Evolutionary conservation across 2,797 vertebrate genomes (phyloP).

Genomic region (Aeoliscus strigatus): DNA sequence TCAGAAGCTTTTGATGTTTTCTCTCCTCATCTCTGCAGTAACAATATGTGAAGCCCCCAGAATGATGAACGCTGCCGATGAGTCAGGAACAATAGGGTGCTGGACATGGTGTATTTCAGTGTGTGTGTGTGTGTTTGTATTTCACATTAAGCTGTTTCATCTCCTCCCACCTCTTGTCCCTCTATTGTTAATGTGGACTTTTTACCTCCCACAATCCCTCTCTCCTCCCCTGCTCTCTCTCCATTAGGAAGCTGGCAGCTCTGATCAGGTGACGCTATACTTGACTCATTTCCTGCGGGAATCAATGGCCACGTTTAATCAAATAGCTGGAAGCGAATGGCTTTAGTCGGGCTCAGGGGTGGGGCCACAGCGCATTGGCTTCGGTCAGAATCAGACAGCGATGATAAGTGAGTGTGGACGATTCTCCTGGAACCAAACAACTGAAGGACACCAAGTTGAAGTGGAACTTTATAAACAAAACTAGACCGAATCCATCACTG

Average conservation of each 20-base stretch:
- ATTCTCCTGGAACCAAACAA: slow-evolving; percentile 16
- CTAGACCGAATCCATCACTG: too few species aligned
- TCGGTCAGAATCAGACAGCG: slow-evolving; percentile 32
- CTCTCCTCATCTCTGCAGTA: slow-evolving; percentile 17
- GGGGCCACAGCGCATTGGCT: slow-evolving; percentile 18
- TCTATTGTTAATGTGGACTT: slow-evolving; percentile 38
- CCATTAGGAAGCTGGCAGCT: slow-evolving; percentile 42
- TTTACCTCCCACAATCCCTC: slow-evolving; percentile 29
- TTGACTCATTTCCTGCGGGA: slow-evolving; percentile 52
- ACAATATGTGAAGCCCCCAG: slow-evolving; percentile 27
- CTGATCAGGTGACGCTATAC: slow-evolving; percentile 50
- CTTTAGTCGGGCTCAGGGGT: slow-evolving; percentile 26
- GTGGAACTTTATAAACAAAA: too few species aligned
- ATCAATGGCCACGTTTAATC: slow-evolving; percentile 60
- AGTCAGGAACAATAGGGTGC: slow-evolving; percentile 32
- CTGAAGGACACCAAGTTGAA: slow-evolving; percentile 16
- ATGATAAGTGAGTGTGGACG: slow-evolving; percentile 23
- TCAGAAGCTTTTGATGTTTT: slow-evolving; percentile 12
- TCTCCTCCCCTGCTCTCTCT: slow-evolving; percentile 18
- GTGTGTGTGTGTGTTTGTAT: slow-evolving; percentile 33
- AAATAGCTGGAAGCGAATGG: slow-evolving; percentile 52
- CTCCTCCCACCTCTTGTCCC: slow-evolving; percentile 35
- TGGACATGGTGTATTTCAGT: slow-evolving; percentile 18
- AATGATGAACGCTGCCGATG: slow-evolving; percentile 32
- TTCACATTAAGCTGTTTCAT: slow-evolving; percentile 41